Evolutionary conservation across 1,140 invertebrate genomes (phyloP).

Genomic region (Sitobion miscanthi): DNA sequence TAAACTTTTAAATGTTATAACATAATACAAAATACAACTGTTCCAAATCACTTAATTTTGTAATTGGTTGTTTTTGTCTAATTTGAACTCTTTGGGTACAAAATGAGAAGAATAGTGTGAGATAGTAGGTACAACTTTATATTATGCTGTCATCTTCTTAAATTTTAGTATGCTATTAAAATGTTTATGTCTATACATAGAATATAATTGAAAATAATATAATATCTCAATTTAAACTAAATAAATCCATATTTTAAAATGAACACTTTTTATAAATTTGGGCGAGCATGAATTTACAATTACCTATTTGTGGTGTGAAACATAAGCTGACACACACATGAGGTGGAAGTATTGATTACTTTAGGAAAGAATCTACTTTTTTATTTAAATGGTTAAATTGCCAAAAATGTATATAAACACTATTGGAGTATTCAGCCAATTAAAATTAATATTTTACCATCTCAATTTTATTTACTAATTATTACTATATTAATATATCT

Average conservation of each 20-base stretch:
- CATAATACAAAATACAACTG: background rate
- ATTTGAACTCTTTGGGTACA: background rate
- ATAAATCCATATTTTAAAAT: background rate
- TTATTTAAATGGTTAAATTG: background rate
- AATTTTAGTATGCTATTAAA: too few relatives aligned
- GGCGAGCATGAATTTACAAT: background rate
- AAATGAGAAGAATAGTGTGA: too few relatives aligned
- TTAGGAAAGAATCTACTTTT: background rate
- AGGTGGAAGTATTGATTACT: background rate
- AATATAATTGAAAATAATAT: too few relatives aligned
- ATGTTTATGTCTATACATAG: too few relatives aligned
- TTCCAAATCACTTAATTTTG: background rate
- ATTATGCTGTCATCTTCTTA: too few relatives aligned
- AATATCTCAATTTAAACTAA: too few relatives aligned
- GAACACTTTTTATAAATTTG: background rate
- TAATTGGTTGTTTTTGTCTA: background rate
- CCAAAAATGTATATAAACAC: background rate
- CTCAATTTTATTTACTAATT: background rate
- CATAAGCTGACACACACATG: background rate
- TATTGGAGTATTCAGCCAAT: background rate
- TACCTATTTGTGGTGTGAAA: background rate
- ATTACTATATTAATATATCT: background rate
- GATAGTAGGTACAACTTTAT: too few relatives aligned
- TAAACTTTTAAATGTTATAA: too few relatives aligned
- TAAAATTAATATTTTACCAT: background rate